A percentile compares a stretch with the other conserved stretches of the same genome.
Conservation (phyloP, 1,140 invertebrate species). For the Aporrectodea caliginosa region DNA sequence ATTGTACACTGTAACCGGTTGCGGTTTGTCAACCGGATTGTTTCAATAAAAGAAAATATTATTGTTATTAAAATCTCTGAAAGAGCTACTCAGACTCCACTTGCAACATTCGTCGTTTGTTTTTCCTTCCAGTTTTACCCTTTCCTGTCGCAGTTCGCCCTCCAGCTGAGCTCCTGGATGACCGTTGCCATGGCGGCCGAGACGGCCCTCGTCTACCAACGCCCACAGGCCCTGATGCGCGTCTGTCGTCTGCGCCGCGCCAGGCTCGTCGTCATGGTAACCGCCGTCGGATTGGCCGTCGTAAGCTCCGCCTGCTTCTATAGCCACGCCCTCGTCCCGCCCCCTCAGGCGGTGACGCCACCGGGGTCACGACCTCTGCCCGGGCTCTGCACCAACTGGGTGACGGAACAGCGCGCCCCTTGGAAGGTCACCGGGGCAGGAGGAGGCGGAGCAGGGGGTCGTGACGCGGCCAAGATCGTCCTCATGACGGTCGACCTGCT, state of each 20-base stretch:
- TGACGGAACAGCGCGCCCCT: constrained; percentile 26
- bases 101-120: no score
- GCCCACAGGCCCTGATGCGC: constrained; percentile 42
- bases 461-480: constrained; percentile 40
- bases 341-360: neutral
- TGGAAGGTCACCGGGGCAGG: constrained; percentile 10
- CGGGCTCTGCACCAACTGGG: neutral
- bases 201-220: constrained; percentile 42
- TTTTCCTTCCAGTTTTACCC: constrained; percentile 36
- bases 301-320: constrained; percentile 54
- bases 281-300: constrained; percentile 46
- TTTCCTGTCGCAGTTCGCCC: constrained; percentile 43
- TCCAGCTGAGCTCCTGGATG: constrained; percentile 48
- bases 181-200: constrained; percentile 50
- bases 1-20: no score
- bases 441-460: constrained; percentile 8
- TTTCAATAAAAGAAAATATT: no score
- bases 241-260: constrained; percentile 49
- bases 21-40: no score
- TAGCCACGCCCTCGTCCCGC: constrained; percentile 41
- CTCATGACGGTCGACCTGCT: constrained; percentile 44
- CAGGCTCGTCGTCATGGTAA: constrained; percentile 44
- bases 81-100: no score
- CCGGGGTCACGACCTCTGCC: neutral
- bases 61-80: no score